A percentile compares a stretch with the other conserved stretches of the same genome.
Conservation (phyloP, 2,797 vertebrate species). For the Chiroxiphia lanceolata region DNA sequence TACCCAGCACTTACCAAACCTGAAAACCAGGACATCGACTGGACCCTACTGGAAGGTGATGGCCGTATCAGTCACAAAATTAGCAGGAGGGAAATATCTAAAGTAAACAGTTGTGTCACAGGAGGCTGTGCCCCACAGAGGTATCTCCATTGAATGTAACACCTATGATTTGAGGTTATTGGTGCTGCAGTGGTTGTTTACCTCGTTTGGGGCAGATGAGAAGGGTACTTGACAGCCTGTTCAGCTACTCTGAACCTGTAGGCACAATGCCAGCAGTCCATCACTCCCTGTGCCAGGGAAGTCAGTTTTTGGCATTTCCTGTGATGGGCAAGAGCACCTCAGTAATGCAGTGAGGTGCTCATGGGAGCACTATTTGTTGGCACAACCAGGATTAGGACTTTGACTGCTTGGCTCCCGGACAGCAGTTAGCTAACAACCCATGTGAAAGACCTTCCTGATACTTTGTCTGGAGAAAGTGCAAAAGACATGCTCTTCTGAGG, state of each 20-base stretch:
- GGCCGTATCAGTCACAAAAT: background rate
- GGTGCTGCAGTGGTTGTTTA: background rate
- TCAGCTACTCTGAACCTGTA: background rate
- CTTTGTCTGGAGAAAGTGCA: background rate
- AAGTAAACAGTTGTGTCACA: background rate
- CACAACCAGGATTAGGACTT: background rate
- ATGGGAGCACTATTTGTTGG: background rate
- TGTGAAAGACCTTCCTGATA: background rate
- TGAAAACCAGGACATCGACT: slow-evolving; percentile 91
- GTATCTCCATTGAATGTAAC: background rate
- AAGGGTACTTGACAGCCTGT: background rate
- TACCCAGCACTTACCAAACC: slow-evolving; percentile 94
- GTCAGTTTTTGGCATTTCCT: background rate
- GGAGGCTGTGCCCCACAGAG: background rate
- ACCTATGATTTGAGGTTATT: background rate
- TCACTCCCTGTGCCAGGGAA: background rate
- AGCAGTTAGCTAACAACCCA: background rate
- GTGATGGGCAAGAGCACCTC: background rate
- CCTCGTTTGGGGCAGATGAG: background rate
- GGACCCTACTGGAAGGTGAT: slow-evolving; percentile 88
- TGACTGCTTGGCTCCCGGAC: background rate
- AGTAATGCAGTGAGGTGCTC: background rate
- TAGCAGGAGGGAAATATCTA: background rate
- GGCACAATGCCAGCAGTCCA: accelerated
- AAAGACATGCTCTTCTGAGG: background rate